phyloP scores from a whole-genome alignment of 2,888 invertebrate species.

The Cryptosula pallasiana region DNA sequence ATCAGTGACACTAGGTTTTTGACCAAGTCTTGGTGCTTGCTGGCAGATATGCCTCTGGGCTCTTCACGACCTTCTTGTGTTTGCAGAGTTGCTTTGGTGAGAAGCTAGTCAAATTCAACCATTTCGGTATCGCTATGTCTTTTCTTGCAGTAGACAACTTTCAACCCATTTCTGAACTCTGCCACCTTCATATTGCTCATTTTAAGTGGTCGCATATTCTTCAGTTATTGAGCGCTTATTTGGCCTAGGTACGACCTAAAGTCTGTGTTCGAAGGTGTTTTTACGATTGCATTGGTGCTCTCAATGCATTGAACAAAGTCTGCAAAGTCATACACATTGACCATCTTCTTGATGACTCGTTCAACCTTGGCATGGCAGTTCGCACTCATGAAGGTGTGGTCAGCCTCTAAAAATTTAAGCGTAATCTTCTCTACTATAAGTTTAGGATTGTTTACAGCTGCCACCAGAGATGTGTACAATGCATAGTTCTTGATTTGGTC shows the following conservation, averaged over 20 bases:
- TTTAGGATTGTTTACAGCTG: not conserved
- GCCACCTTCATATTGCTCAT: not conserved
- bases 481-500: constrained; percentile 26
- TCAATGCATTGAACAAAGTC: not conserved
- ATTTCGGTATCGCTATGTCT: not conserved
- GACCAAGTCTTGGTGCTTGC: too few relatives aligned
- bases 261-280: too few relatives aligned
- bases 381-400: constrained; percentile 5
- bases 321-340: not conserved
- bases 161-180: not conserved
- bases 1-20: too few relatives aligned
- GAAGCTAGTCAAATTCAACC: not conserved
- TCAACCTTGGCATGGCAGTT: not conserved
- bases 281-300: not conserved
- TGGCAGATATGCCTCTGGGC: not conserved
- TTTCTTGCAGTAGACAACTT: not conserved
- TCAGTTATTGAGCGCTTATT: too few relatives aligned
- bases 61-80: not conserved
- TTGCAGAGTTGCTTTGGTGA: not conserved
- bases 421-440: not conserved
- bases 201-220: not conserved
- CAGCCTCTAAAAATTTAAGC: not conserved
- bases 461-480: not conserved
- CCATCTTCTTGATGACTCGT: not conserved
- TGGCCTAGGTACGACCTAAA: too few relatives aligned